Evolutionary conservation across 2,113 vertebrate genomes (phyloP).

Genomic region (Tretioscincus oriximinensis): DNA sequence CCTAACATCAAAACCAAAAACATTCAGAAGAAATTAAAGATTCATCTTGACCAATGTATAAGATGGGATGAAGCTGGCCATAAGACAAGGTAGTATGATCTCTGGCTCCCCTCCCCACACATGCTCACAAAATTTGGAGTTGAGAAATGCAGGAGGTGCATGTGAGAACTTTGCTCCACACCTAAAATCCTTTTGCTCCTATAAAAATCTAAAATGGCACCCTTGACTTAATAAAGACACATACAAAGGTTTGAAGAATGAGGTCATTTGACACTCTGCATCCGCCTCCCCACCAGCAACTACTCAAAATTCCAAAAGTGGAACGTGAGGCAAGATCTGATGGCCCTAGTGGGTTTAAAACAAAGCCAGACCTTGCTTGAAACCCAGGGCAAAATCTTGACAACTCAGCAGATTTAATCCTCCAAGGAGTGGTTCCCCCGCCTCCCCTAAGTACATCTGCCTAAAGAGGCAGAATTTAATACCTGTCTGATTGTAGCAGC

Average conservation of each 20-base stretch:
- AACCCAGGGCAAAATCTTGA: neutral
- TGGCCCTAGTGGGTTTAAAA: neutral
- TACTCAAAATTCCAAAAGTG: neutral
- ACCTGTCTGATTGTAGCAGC: slow-evolving; percentile 1
- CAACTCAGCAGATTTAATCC: neutral
- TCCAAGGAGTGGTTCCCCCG: neutral
- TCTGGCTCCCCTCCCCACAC: neutral
- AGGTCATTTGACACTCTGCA: neutral
- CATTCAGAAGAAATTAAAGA: neutral
- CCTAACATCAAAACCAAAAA: neutral
- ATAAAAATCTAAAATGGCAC: neutral
- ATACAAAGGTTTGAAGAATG: neutral
- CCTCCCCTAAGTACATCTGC: slow-evolving; percentile 6
- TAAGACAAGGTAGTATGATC: neutral
- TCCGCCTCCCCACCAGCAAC: neutral
- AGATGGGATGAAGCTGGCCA: neutral
- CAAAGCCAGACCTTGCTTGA: neutral
- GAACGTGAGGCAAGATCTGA: neutral
- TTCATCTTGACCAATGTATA: neutral
- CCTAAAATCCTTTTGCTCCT: neutral
- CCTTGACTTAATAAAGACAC: neutral
- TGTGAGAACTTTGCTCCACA: neutral
- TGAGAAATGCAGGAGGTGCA: neutral
- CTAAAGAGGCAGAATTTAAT: slow-evolving; percentile 35
- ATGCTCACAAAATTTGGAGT: neutral